Evolutionary conservation across 2,888 invertebrate species (phyloP), one percentile per base, ranked within the genome.

Genomic region (Shargacucullia verbasci): DNA sequence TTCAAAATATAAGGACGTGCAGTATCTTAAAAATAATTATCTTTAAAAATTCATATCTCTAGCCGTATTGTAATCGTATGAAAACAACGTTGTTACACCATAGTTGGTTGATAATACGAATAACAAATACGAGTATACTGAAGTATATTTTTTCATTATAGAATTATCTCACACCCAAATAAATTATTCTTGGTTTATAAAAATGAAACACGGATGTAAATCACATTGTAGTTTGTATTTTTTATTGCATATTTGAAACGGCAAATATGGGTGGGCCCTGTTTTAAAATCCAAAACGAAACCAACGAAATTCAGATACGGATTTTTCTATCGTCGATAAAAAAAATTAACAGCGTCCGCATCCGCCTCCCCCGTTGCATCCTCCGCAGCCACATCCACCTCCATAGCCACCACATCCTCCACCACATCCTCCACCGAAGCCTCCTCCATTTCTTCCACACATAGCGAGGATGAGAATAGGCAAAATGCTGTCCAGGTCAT

Each of bases 391-490:
- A 13, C 58, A 50, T 0, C 52, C 50, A 20, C 70, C 60, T 0
- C 71, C 59, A 10, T 64, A 58, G 10, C 76, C 57, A 5, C 76
- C 69, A 0, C 74, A 57, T 6, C 70, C 60, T 34, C 78, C 44
- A 6, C 72, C 59, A 14, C 58, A 66, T 0, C 81, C 66, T 7
- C 74, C 73, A 2, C 80, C 71, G 14, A 55, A 55, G 9, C 70
- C 72, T 2, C 73, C 63, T 10, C 70, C 66, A 4, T 78, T 69
- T 1, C 73, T 59, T 5, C 78, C 72, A 0, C 69, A 54, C 61
- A 80, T 15, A 29, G 77, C 64, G 2, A 87, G 56, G 11, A 88
- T 58, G 12, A 88, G 65, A 29, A 87, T 75, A 0, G 86, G 87
- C 2, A 86, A 76, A 2, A 88, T 63, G 10, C 76, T 62, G 38